Evolutionary conservation across 2,113 vertebrate species (phyloP), one percentile per base, ranked within the genome.

Genomic region (Polypterus bichir): DNA sequence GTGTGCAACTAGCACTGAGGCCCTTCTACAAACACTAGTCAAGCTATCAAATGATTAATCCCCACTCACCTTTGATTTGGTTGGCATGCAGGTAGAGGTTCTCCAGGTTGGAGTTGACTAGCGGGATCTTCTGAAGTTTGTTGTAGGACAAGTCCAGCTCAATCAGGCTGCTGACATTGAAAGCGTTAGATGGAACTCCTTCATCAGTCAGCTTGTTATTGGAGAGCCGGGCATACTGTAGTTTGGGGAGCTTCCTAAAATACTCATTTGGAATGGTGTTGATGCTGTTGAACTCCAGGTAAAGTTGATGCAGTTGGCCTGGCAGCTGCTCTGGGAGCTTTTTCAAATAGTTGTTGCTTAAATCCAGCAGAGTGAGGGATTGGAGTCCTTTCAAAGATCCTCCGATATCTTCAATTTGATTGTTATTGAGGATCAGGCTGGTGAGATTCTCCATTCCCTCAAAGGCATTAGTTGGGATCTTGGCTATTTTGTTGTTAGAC

Each of bases 31-130:
- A 27, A 27, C 27, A 27, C 27, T 27, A 27, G 27, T 27, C 27
- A 27, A 27, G 27, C 27, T 27, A 27, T 27, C 27, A 27, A 9
- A 60, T 60, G 59, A 46, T 48, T 4, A 48, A 53, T 3, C 7
- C 52, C 61, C 48, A 59, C 86, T 85, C 77, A 98, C 94, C 94
- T 7, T 95, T 89, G 73, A 98, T 98, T 61, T 88, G 85, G 71
- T 97, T 98, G 49, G 92, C 92, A 65, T 98, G 93, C 61, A 98
- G 86, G 66, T 98, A 98, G 59, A 98, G 90, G 73, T 98, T 90
- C 75, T 97, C 86, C 1, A 98, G 85, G 46, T 84, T 89, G 76
- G 86, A 85, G 76, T 71, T 95, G 75, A 98, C 91, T 0, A 75
- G 71, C 1, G 96, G 96, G 62, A 98, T 98, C 70, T 89, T 88